These are phyloP conservation scores for Tillus elongatus DNA, from an alignment of 2,888 invertebrate genomes.

Conservation along the genomic window DNA sequence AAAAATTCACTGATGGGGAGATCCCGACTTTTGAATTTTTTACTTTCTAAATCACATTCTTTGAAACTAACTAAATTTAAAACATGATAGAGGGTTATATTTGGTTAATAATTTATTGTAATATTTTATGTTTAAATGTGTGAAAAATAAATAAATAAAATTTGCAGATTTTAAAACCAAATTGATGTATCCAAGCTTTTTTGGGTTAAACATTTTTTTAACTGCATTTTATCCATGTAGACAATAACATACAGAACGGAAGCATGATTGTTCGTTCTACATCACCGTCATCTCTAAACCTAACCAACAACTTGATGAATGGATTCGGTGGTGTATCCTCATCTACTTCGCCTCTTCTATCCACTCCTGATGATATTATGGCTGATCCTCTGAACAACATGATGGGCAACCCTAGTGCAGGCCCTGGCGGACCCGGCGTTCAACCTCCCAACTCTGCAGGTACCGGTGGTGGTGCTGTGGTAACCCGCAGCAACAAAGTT, in stretches of 20 bases:
- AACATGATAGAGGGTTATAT: too few species aligned
- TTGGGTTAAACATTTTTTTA: background rate
- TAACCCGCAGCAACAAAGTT: constrained; percentile 57
- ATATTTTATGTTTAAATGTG: too few species aligned
- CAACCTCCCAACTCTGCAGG: constrained; percentile 47
- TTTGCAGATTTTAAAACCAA: too few species aligned
- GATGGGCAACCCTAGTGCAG: constrained; percentile 41
- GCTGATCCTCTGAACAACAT: constrained; percentile 46
- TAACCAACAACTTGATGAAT: constrained; percentile 42
- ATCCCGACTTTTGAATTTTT: too few species aligned
- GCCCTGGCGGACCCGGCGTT: constrained; percentile 39
- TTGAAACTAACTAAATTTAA: too few species aligned
- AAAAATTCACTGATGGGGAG: too few species aligned
- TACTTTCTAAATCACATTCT: too few species aligned
- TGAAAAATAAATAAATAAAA: too few species aligned
- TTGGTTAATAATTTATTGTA: too few species aligned
- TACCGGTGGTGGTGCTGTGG: constrained; percentile 38
- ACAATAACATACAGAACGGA: constrained; percentile 33
- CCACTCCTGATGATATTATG: constrained; percentile 42
- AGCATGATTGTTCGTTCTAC: constrained; percentile 50
- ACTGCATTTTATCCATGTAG: background rate
- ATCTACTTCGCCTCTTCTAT: constrained; percentile 53
- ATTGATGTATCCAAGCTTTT: too few species aligned
- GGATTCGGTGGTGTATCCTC: constrained; percentile 51
- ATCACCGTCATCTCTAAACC: constrained; percentile 51